phyloP scores from a whole-genome alignment of 2,113 vertebrate genomes.

The Archocentrus centrarchus region DNA sequence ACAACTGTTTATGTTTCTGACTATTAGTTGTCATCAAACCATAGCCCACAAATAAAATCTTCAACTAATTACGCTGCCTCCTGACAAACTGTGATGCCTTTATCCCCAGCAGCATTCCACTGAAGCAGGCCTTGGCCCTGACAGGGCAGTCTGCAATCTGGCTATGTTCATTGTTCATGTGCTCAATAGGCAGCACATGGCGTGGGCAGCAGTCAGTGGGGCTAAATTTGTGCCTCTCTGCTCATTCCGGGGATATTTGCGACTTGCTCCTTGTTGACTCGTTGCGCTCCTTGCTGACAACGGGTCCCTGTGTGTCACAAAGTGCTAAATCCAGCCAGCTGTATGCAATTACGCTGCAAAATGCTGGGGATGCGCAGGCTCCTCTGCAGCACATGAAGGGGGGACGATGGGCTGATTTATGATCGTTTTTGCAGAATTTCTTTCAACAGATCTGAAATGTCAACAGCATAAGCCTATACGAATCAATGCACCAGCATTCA shows the following conservation, averaged over 20 bases:
- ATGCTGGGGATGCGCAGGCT: slow-evolving; percentile 16
- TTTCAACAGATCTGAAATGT: background rate
- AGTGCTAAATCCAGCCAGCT: slow-evolving; percentile 61
- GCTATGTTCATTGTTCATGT: slow-evolving; percentile 68
- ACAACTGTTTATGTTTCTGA: background rate
- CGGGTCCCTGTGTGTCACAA: slow-evolving; percentile 59
- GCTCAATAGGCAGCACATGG: slow-evolving; percentile 72
- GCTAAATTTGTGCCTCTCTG: slow-evolving; percentile 73
- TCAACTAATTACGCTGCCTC: slow-evolving; percentile 14
- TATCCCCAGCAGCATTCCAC: slow-evolving; percentile 51
- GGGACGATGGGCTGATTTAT: background rate
- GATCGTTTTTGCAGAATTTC: background rate
- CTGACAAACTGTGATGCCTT: slow-evolving; percentile 49
- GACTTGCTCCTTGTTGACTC: slow-evolving; percentile 72
- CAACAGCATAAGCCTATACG: background rate
- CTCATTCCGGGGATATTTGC: slow-evolving; percentile 75
- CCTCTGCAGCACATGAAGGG: slow-evolving; percentile 30
- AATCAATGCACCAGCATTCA: background rate
- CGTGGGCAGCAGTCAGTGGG: slow-evolving; percentile 70
- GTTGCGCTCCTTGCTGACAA: slow-evolving; percentile 66
- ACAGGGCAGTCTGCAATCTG: slow-evolving; percentile 54
- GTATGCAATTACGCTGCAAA: slow-evolving; percentile 61
- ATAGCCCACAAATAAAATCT: background rate
- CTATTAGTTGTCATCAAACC: slow-evolving; percentile 4
- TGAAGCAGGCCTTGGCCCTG: slow-evolving; percentile 53